These are phyloP conservation scores for Buathra laborator DNA, from an alignment of 2,888 invertebrate genomes.

Conservation along the genomic window DNA sequence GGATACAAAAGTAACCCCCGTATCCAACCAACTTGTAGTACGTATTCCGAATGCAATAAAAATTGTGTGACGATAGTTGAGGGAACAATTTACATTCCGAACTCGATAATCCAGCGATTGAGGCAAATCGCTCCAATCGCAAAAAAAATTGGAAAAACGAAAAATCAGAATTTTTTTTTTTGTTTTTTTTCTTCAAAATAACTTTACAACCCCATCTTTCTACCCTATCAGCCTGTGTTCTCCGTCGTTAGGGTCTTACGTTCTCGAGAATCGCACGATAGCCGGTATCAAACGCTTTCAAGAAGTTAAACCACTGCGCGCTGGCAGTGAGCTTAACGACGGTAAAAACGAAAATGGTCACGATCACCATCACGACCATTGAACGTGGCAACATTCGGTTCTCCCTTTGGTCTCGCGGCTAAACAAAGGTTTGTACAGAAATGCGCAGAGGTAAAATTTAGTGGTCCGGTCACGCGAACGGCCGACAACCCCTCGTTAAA, in stretches of 20 bases:
- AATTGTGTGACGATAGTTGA: not conserved
- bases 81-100: not conserved
- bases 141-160: too few relatives aligned
- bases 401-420: not conserved
- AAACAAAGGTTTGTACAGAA: not conserved
- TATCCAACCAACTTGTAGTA: too few relatives aligned
- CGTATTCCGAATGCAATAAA: not conserved
- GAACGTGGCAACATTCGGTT: not conserved
- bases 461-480: conserved; percentile 67
- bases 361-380: conserved; percentile 1
- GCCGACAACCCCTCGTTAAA: conserved; percentile 68
- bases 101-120: not conserved
- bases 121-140: not conserved
- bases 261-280: too few relatives aligned
- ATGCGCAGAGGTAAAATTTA: conserved; percentile 60
- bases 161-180: too few relatives aligned
- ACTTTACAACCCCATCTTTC: too few relatives aligned
- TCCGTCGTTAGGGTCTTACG: too few relatives aligned
- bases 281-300: too few relatives aligned
- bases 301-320: too few relatives aligned
- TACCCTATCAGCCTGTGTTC: too few relatives aligned
- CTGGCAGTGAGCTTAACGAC: not conserved
- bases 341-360: conserved; percentile 2
- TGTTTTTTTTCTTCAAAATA: too few relatives aligned
- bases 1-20: conserved; percentile 13